These are phyloP conservation scores for Rousettus madagascariensis DNA, from an alignment of 2,797 vertebrate species.

Conservation along the genomic window DNA sequence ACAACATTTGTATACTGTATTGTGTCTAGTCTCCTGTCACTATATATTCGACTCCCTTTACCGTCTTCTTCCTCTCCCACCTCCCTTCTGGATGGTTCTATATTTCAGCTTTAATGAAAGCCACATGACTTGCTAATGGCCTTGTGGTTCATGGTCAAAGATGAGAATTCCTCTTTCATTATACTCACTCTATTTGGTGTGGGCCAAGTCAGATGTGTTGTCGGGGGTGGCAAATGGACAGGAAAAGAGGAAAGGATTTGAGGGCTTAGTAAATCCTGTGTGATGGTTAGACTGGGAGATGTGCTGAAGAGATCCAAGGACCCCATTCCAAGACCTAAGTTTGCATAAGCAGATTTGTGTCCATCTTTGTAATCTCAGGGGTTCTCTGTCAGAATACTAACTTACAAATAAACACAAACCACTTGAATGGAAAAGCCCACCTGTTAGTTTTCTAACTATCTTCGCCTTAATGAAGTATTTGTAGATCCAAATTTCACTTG, in stretches of 20 bases:
- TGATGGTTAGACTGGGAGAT: neutral
- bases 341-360: constrained; percentile 34
- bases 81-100: neutral
- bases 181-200: neutral
- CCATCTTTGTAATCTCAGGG: constrained; percentile 44
- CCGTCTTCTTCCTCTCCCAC: neutral
- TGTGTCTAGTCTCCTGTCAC: neutral
- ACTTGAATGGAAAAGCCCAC: neutral
- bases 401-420: constrained; percentile 11
- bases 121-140: neutral
- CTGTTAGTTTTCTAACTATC: constrained; percentile 3
- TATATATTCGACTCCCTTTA: neutral
- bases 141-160: neutral
- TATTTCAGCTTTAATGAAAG: neutral
- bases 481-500: neutral
- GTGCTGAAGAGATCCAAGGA: neutral
- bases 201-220: neutral
- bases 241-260: neutral
- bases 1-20: neutral
- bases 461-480: neutral
- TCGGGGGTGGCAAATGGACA: neutral
- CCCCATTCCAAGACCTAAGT: constrained; percentile 11
- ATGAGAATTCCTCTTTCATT: neutral
- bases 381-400: constrained; percentile 6
- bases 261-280: neutral